Evolutionary conservation across 2,113 vertebrate genomes (phyloP).

Genomic region (Onychorhynchus coronatus): DNA sequence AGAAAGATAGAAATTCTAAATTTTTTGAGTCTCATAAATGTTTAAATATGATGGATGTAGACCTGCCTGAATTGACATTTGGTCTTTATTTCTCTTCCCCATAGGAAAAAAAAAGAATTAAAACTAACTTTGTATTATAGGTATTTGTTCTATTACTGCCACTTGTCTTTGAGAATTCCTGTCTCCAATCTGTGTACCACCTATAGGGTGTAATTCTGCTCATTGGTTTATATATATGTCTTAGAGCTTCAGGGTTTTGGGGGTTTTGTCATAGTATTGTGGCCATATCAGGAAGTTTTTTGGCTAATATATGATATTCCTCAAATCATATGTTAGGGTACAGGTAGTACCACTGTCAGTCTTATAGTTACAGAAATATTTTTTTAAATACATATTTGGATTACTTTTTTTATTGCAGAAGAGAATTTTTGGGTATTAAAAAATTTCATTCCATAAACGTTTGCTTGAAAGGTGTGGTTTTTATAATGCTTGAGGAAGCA

Average conservation of each 20-base stretch:
- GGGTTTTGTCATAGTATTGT: neutral
- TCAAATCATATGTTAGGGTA: neutral
- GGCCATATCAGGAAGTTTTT: neutral
- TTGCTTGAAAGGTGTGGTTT: neutral
- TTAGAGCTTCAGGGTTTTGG: neutral
- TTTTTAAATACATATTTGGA: neutral
- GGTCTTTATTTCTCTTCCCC: neutral
- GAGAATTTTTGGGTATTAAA: fast-evolving
- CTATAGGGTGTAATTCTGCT: neutral
- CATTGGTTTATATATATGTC: neutral
- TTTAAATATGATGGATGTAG: neutral
- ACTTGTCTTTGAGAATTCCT: neutral
- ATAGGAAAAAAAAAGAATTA: neutral
- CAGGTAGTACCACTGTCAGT: neutral
- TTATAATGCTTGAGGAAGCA: neutral
- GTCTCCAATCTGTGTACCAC: neutral
- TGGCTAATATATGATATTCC: neutral
- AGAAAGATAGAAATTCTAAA: neutral
- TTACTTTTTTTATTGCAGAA: neutral
- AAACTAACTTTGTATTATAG: neutral
- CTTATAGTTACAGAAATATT: neutral
- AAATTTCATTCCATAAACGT: neutral
- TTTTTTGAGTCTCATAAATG: neutral
- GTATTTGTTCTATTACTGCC: neutral
- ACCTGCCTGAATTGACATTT: neutral